Base-by-base conservation (phyloP, 1,140 invertebrate species). In the Hestina assimilis region DNA sequence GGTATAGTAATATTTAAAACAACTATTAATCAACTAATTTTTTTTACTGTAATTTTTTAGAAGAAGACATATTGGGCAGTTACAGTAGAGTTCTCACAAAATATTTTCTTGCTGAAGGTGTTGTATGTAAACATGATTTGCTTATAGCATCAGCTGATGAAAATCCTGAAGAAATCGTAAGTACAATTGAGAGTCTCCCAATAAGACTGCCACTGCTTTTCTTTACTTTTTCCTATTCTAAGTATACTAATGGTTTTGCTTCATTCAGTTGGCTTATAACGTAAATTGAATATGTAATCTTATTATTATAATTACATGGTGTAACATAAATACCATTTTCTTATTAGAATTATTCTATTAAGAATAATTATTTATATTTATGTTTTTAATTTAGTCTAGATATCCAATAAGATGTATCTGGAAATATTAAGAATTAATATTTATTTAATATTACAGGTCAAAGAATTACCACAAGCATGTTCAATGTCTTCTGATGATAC, bases 21-120 rank as follows among this genome's bases (percentile, higher is more conserved):
- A 24, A 24, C 23, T 24, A 4, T 24, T 24, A 24, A 4, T 24
- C 1, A 12, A 12, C 9, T 12, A 1, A 11, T n/a, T 29, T 46
- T 46, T 35, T 35, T 8, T 4, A 20, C 5, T 19, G 3, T 38
- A 3, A 38, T 42, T 45, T 79, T 91, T 50, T 82, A 95, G 95
- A 96, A 83, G 95, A 96, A 90, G 95, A 96, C 89, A 89, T 89
- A 1, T 92, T 93, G 79, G 93, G 92, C 23, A 92, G 89, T 31
- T 95, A 96, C 79, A 92, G 94, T 19, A 92, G 93, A 85, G 86
- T 95, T 20, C 82, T 96, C 57, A 80, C 93, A 9, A 96, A 95
- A 77, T 96, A 96, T 80, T 97, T 95, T 64, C 78, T 96, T 61
- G 93, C 95, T 19, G 96, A 97, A 90, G 95, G 95, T 26, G 80